Evolutionary conservation across 2,797 vertebrate species (phyloP), one percentile per base, ranked within the genome.

Genomic region (Aldrovandia affinis): DNA sequence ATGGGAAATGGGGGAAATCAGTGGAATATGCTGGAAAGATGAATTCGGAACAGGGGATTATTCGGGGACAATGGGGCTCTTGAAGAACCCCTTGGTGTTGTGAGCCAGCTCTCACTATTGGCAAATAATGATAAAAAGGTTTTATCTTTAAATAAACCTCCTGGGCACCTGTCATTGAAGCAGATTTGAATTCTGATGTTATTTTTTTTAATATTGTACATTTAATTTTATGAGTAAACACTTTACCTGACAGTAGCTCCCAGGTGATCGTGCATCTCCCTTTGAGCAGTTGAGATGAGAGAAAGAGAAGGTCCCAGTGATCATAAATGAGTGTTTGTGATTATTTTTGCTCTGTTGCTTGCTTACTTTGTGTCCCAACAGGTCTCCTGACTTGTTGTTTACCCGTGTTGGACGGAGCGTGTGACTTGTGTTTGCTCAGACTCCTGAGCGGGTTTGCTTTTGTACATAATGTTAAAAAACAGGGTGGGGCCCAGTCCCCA

Each of bases 391-490:
- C 81, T 18, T 89, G 92, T 92, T 94, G 83, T 94, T 94, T 93
- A 88, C 86, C 91, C 87, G 88, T 61, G 63, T 89, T 63, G 89
- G 88, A 85, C 78, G 84, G 83, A 87, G 89, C 89, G 88, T 90
- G 91, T 92, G 92, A 92, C 90, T 93, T 91, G 90, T 92, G 89
- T 93, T 90, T 86, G 87, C 89, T 85, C 57, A 10, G 81, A 85
- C 89, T 93, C 92, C 94, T 94, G 90, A 92, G 93, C 88, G 92
- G 93, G 90, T 94, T 93, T 94, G 92, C 93, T 94, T 93, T 94
- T 93, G 88, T 90, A 91, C 91, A 90, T 87, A 2, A 87, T 83
- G 88, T 89, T 83, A 59, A 54, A 78, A 91, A 92, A 93, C 89
- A 92, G 92, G 93, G 92, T 86, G 92, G 88, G 88, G 91, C 91